Conservation (phyloP, 1,140 invertebrate species). For the Lepeophtheirus salmonis region DNA sequence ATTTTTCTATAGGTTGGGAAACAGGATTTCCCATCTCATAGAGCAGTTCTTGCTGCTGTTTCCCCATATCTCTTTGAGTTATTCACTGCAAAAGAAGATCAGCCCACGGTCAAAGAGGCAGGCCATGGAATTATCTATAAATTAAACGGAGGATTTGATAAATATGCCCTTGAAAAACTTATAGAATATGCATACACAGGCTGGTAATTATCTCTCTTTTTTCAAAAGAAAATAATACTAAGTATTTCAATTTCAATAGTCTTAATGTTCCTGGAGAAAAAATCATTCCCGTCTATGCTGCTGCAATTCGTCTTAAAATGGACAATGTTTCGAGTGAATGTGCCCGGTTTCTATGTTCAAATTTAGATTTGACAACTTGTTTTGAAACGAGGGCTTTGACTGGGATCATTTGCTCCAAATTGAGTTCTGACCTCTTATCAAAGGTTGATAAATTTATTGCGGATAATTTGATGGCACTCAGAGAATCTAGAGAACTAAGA, state of each 20-base stretch:
- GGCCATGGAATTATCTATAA: conserved; percentile 37
- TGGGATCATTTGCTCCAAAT: conserved; percentile 35
- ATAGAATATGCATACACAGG: conserved; percentile 62
- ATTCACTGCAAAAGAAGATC: conserved; percentile 40
- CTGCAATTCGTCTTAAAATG: conserved; percentile 51
- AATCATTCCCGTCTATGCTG: conserved; percentile 50
- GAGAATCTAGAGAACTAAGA: conserved; percentile 30
- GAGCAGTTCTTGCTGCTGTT: conserved; percentile 50
- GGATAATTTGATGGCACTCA: conserved; percentile 20
- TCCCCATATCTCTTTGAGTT: conserved; percentile 56
- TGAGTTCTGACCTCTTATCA: conserved; percentile 37
- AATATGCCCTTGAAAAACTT: conserved; percentile 44
- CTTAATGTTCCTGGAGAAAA: conserved; percentile 35
- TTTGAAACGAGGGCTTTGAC: conserved; percentile 46
- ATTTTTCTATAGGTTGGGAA: conserved; percentile 36
- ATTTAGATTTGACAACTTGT: conserved; percentile 46
- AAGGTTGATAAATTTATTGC: conserved; percentile 47
- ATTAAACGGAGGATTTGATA: conserved; percentile 44
- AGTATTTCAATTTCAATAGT: conserved; percentile 26
- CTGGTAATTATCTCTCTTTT: conserved; percentile 26
- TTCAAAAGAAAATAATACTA: background rate
- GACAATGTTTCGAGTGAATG: conserved; percentile 46
- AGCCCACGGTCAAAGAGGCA: conserved; percentile 19
- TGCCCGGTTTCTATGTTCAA: conserved; percentile 40
- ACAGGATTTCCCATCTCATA: conserved; percentile 50